Evolutionary conservation across 2,113 vertebrate genomes (phyloP), one percentile per base, ranked within the genome.

Genomic region (Propithecus coquereli): DNA sequence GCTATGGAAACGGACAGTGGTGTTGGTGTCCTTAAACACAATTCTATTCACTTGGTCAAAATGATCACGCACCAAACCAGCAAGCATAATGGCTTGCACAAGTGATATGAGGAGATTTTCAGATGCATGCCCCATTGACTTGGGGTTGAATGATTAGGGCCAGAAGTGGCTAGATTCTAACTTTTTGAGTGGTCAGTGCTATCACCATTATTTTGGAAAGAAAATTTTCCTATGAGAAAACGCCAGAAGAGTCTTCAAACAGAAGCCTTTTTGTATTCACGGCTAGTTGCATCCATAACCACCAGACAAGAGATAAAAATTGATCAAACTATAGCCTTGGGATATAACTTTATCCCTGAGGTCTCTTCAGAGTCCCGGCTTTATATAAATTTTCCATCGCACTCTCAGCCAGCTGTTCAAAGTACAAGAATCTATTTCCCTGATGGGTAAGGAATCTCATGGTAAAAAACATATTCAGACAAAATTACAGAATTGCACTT

Each of bases 251-350:
- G 47, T 37, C 82, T 94, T 81, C 77, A 79, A 94, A 84, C 37
- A 89, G 77, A 96, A 96, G 73, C 52, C 68, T 93, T 95, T 96
- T 71, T 94, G 74, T 96, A 97, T 97, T 97, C 95, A 86, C 94
- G 82, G 73, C 61, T 95, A 96, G 97, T 95, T 97, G 93, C 57
- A 95, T 97, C 70, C 82, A 93, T 97, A 97, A 97, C 94, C 68
- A 95, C 88, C 93, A 98, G 95, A 96, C 82, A 94, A 96, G 93
- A 97, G 86, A 97, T 97, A 96, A 97, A 98, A 97, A 97, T 66
- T 96, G 94, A 94, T 97, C 97, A 96, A 98, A 97, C 95, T 97
- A 94, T 63, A 98, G 97, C 61, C 93, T 96, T 95, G 97, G 93
- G 86, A 96, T 98, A 95, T 91, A 91, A 94, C 90, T 96, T 94